Base-by-base conservation (phyloP, 2,113 vertebrate species). In the Urocynchramus pylzowi region DNA sequence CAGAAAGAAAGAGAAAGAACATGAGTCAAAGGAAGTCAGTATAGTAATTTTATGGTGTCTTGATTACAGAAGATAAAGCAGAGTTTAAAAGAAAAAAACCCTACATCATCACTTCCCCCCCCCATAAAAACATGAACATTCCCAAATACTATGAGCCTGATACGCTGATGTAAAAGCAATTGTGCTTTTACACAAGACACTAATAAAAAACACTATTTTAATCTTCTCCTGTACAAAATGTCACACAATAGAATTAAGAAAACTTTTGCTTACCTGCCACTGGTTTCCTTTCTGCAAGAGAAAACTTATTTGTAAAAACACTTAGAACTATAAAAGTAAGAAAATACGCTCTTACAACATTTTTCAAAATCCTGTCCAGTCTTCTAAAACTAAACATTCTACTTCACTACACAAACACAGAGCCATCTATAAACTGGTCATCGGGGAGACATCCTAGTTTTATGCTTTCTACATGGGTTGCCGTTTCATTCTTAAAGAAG, bases 21-120 rank as follows among this genome's bases (percentile, higher is more conserved):
- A 98, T 98, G 98, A 98, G 92, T 98, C 97, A 99, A 91, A 96
- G 98, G 97, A 98, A 98, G 96, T 98, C 98, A 99, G 98, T 98
- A 98, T 96, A 97, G 95, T 97, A 97, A 98, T 97, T 98, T 97
- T 65, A 95, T 96, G 84, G 93, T 49, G 95, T 84, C 79, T 94
- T 94, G 97, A 96, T 95, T 90, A 94, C 42, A 97, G 93, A 93
- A 94, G 93, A 96, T 53, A 71, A 86, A 94, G 87, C 23, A 89
- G 54, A 93, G 65, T 73, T 94, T 93, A 93, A 87, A 73, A 67
- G 71, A 78, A 95, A 93, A 90, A 80, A 18, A 0, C 6, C 83
- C 56, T 79, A 50, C 6, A 15, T 63, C 47, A 73, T 31, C 31
- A 75, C 33, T 59, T 50, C 22, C 24, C 88, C 86, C 83, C 65